Conservation (phyloP, 2,888 invertebrate species). For the Spodoptera littoralis region DNA sequence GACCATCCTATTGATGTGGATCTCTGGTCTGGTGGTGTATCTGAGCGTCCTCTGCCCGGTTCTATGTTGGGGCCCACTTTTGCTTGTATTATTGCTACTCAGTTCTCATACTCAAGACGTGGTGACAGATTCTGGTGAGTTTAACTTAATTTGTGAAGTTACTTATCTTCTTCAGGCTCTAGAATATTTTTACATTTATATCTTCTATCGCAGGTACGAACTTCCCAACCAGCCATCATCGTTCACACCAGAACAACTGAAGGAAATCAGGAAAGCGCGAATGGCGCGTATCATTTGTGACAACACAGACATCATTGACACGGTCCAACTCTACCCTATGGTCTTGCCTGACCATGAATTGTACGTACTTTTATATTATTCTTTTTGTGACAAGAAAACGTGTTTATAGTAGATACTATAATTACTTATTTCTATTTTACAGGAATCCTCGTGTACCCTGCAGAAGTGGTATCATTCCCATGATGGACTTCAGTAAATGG, state of each 20-base stretch:
- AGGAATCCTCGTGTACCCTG: slow-evolving; percentile 98
- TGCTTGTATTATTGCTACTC: slow-evolving; percentile 97
- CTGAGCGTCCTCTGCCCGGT: slow-evolving; percentile 96
- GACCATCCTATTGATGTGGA: slow-evolving; percentile 97
- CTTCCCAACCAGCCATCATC: slow-evolving; percentile 97
- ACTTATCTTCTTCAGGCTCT: not conserved
- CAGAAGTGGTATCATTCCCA: slow-evolving; percentile 95
- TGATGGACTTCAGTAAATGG: slow-evolving; percentile 97
- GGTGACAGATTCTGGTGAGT: slow-evolving; percentile 97
- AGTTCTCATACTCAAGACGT: slow-evolving; percentile 95
- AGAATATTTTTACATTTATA: not conserved
- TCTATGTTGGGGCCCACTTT: slow-evolving; percentile 98
- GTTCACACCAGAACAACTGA: slow-evolving; percentile 95
- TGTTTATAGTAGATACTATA: not conserved
- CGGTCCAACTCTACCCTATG: slow-evolving; percentile 97
- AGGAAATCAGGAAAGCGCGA: slow-evolving; percentile 94
- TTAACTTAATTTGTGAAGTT: too few relatives aligned
- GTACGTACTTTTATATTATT: slow-evolving; percentile 88
- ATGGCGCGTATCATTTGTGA: slow-evolving; percentile 96
- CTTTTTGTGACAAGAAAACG: not conserved
- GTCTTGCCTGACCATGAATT: slow-evolving; percentile 97
- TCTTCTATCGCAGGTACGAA: slow-evolving; percentile 90
- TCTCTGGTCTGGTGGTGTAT: slow-evolving; percentile 98
- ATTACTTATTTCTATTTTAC: slow-evolving; percentile 57
- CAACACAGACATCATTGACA: slow-evolving; percentile 97